Evolutionary conservation across 2,888 invertebrate genomes (phyloP), one percentile per base, ranked within the genome.

Genomic region (Dermolepida albohirtum): DNA sequence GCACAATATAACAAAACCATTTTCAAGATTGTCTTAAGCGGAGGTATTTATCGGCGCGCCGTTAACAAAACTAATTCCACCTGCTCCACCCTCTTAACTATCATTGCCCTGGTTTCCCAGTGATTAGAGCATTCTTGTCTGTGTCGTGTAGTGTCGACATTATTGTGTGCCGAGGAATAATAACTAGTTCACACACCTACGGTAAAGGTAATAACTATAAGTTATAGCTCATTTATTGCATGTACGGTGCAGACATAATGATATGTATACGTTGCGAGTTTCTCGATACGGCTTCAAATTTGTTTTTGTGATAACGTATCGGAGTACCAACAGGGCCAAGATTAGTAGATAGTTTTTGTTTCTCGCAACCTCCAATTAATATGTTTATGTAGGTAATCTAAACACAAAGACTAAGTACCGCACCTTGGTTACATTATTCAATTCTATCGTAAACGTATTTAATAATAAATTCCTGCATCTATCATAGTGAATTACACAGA

Each of bases 81-180:
- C 64, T 64, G 64, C 64, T 64, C 64, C 64, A 64, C 64, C 64
- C 64, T 64, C 64, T 51, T 52, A 51, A 50, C 64, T 43, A 59
- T 44, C 59, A 29, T 43, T 59, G 64, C 51, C 64, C 52, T 14
- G 52, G 14, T 51, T 64, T 43, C 17, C 22, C 2, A 49, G 63
- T 64, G 52, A 64, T 64, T 51, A 40, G 41, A 64, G 64, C 51
- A 41, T 52, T 41, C 51, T 51, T 64, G 43, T 12, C 14, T 14
- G 64, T 51, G 52, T 40, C 27, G 64, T 44, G 59, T 41, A 41
- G 63, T 63, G 49, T 51, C 49, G 49, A 50, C 39, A 52, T 41
- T 64, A 43, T 52, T 40, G 49, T 51, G 49, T 17, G 17, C 27
- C 41, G 50, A 41, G 41, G 64, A 43, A 64, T 59, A 44, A 59